These are phyloP conservation scores for Pseudorasbora parva DNA, from an alignment of 2,113 vertebrate species.

Conservation along the genomic window DNA sequence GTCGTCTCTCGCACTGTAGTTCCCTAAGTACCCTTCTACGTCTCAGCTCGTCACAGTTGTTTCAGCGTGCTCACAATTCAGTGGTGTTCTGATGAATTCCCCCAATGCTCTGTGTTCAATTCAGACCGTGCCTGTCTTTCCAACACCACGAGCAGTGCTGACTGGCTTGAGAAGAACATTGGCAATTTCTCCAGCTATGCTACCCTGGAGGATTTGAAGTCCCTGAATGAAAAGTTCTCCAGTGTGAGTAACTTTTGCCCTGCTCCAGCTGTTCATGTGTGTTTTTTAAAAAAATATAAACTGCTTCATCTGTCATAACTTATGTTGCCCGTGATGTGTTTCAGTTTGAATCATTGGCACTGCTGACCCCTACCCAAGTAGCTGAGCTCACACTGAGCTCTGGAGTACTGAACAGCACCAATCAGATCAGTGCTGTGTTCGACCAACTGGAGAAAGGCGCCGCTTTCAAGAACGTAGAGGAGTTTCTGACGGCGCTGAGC, in stretches of 20 bases:
- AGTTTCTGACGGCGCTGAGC: conserved; percentile 30
- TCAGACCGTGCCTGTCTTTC: not conserved
- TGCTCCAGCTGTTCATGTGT: too few species aligned
- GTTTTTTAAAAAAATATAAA: too few species aligned
- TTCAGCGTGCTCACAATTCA: too few species aligned
- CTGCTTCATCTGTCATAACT: not conserved
- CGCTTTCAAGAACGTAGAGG: conserved; percentile 44
- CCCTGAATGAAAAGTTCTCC: too few species aligned
- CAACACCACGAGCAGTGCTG: not conserved
- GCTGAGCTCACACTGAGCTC: conserved; percentile 43
- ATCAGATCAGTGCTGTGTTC: conserved; percentile 23
- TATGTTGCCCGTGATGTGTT: not conserved
- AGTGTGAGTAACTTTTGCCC: too few species aligned
- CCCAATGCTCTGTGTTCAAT: not conserved
- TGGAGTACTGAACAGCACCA: not conserved
- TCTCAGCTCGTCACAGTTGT: too few species aligned
- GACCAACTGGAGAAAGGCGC: conserved; percentile 15
- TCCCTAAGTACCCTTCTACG: too few species aligned
- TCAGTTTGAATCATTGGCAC: not conserved
- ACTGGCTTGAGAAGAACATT: not conserved
- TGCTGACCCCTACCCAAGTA: conserved; percentile 21
- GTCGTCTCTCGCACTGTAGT: too few species aligned
- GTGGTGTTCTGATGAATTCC: not conserved
- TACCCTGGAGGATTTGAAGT: too few species aligned
- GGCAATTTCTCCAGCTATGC: too few species aligned